Evolutionary conservation across 64 coral and sea anemone genomes (phyloP).

Genomic region (Porites australiensis): DNA sequence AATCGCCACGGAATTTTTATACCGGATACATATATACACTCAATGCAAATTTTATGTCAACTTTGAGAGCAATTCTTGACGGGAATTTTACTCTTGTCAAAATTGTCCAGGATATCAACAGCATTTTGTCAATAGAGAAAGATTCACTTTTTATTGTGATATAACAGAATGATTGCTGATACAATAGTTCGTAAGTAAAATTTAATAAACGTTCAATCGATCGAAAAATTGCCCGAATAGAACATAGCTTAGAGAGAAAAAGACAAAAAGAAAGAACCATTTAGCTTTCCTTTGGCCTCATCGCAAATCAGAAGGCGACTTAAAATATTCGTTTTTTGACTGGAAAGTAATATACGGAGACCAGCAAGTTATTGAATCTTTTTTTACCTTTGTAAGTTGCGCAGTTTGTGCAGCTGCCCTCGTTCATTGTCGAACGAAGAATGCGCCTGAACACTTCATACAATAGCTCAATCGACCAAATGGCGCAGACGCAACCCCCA

Average conservation of each 20-base stretch:
- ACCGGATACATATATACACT: not conserved
- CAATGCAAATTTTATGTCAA: conserved; percentile 18
- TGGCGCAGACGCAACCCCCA: not conserved
- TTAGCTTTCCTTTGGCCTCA: not conserved
- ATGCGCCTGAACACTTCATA: not conserved
- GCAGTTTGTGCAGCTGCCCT: not conserved
- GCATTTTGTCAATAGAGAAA: not conserved
- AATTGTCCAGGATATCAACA: conserved; percentile 10
- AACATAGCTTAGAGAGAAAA: not conserved
- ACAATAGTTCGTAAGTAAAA: not conserved
- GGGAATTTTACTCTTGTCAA: conserved; percentile 14
- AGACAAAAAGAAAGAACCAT: not conserved
- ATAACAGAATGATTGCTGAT: not conserved
- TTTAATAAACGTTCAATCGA: not conserved
- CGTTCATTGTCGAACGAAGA: conserved; percentile 21
- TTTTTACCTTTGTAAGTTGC: conserved; percentile 5
- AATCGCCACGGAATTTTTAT: not conserved
- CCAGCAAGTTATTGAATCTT: not conserved
- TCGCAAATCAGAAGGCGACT: not conserved
- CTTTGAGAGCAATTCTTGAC: not conserved
- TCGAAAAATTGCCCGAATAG: not conserved
- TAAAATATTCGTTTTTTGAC: not conserved
- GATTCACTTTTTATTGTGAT: not conserved
- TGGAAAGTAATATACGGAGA: conserved; percentile 22
- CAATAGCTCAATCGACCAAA: conserved; percentile 22